A percentile compares a stretch with the other conserved stretches of the same genome.
Evolutionary conservation across 2,888 invertebrate genomes (phyloP).

Genomic region (Drosophila percnosoma): DNA sequence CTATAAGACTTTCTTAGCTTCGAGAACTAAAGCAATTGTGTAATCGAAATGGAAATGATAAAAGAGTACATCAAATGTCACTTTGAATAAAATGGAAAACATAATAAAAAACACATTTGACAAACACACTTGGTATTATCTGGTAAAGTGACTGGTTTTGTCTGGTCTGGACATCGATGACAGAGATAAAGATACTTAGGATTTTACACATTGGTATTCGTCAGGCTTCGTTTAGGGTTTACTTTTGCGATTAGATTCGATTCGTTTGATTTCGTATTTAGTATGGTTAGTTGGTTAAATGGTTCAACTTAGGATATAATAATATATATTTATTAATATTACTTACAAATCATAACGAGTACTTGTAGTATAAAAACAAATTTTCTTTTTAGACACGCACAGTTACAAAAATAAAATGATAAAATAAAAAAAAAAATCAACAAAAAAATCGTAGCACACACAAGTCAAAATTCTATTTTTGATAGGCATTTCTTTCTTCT

Average conservation of each 20-base stretch:
- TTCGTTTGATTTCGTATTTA: constrained; percentile 48
- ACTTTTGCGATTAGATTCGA: constrained; percentile 24
- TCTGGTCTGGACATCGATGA: neutral
- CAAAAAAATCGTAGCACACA: constrained; percentile 36
- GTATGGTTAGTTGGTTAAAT: constrained; percentile 77
- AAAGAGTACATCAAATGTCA: constrained; percentile 45
- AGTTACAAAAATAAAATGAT: constrained; percentile 47
- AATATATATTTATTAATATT: constrained; percentile 26
- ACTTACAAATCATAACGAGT: constrained; percentile 55
- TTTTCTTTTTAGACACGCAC: constrained; percentile 65
- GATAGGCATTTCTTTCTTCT: constrained; percentile 1
- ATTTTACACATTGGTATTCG: constrained; percentile 41
- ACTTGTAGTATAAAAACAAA: constrained; percentile 47
- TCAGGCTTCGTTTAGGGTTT: constrained; percentile 38
- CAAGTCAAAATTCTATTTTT: constrained; percentile 37
- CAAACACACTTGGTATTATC: constrained; percentile 71
- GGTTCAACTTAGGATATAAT: constrained; percentile 41
- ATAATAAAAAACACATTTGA: constrained; percentile 76
- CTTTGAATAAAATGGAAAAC: constrained; percentile 43
- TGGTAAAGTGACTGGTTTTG: constrained; percentile 9
- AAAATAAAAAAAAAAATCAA: constrained; percentile 30
- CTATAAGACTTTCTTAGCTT: constrained; percentile 66
- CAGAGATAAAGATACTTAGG: constrained; percentile 31
- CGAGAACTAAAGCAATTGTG: constrained; percentile 47
- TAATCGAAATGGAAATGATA: constrained; percentile 43